A percentile compares a stretch with the other conserved stretches of the same genome.
phyloP scores from a whole-genome alignment of 92 coral and sea anemone species.

The Palythoa grandis region DNA sequence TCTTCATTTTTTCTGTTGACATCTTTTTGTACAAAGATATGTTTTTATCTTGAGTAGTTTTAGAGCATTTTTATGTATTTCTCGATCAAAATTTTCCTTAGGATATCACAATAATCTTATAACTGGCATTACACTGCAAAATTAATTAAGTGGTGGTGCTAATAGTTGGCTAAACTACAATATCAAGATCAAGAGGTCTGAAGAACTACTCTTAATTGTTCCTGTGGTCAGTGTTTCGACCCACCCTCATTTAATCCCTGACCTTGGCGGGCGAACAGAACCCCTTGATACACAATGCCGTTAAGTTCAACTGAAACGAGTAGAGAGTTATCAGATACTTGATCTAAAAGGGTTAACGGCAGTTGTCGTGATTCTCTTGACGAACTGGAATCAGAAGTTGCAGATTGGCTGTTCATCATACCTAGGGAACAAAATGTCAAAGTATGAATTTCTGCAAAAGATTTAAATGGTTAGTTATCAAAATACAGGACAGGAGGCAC shows the following conservation, averaged over 20 bases:
- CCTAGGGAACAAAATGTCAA: neutral
- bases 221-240: neutral
- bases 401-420: conserved; percentile 62
- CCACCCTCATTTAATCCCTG: conserved; percentile 11
- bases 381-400: conserved; percentile 62
- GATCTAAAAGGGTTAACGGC: conserved; percentile 88
- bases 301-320: conserved; percentile 96
- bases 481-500: too few species aligned
- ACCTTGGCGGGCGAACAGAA: conserved; percentile 85
- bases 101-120: neutral
- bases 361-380: conserved; percentile 85
- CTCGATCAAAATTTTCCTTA: neutral
- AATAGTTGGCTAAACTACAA: too few species aligned
- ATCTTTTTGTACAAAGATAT: neutral
- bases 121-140: neutral
- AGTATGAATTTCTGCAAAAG: neutral
- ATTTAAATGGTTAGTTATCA: too few species aligned
- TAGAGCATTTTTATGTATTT: neutral
- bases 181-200: too few species aligned
- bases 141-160: neutral
- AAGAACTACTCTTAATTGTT: neutral
- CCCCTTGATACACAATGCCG: conserved; percentile 94
- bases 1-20: neutral
- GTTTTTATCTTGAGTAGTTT: neutral
- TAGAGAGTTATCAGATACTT: conserved; percentile 92